A percentile compares a stretch with the other conserved stretches of the same genome.
Conservation (phyloP, 2,797 vertebrate species). For the Diglossa cyanea region DNA sequence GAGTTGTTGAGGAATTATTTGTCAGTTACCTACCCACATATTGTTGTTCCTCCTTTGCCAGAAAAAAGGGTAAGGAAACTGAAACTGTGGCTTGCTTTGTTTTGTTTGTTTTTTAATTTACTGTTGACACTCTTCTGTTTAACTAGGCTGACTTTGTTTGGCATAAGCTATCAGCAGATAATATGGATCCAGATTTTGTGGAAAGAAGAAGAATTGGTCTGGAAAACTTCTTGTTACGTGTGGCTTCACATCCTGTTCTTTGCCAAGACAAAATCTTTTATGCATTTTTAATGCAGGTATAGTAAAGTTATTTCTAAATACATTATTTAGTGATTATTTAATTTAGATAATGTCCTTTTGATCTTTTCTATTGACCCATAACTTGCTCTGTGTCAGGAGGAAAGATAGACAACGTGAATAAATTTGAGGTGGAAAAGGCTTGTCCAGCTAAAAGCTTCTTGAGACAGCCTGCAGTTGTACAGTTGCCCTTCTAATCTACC, state of each 20-base stretch:
- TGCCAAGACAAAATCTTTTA: slow-evolving; percentile 89
- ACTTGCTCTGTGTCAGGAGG: neutral
- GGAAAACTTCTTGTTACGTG: slow-evolving; percentile 93
- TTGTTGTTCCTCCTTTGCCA: slow-evolving; percentile 90
- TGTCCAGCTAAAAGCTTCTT: neutral
- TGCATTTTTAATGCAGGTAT: slow-evolving; percentile 91
- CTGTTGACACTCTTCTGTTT: slow-evolving; percentile 38
- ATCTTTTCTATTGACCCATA: neutral
- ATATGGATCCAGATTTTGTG: slow-evolving; percentile 98
- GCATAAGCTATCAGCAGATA: slow-evolving; percentile 96
- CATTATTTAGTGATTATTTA: neutral
- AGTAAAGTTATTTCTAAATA: neutral
- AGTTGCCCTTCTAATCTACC: neutral
- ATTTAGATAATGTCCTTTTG: neutral
- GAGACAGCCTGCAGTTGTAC: neutral
- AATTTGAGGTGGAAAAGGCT: neutral
- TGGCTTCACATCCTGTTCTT: slow-evolving; percentile 88
- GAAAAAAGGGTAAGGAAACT: slow-evolving; percentile 89
- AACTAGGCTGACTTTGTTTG: slow-evolving; percentile 95
- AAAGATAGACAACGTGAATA: neutral
- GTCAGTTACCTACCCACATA: slow-evolving; percentile 84
- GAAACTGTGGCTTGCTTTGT: neutral
- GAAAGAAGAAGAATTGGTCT: slow-evolving; percentile 91
- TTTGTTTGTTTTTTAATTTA: neutral
- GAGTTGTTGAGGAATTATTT: slow-evolving; percentile 91